These are phyloP conservation scores for Clupea harengus DNA, from an alignment of 2,113 vertebrate species.

Conservation along the genomic window DNA sequence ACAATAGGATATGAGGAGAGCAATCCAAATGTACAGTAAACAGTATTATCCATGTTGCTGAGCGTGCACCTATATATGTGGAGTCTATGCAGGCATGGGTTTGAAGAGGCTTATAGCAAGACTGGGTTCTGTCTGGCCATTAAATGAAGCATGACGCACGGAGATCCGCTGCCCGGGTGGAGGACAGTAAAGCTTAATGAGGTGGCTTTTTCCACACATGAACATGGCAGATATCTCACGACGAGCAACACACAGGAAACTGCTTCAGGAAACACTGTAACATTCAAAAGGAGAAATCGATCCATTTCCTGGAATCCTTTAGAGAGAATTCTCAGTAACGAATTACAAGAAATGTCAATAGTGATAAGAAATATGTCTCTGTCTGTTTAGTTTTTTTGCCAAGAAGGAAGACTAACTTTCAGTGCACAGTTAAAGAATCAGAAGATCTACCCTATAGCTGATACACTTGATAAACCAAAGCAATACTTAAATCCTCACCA, in stretches of 20 bases:
- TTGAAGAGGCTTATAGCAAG: neutral
- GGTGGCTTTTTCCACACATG: neutral
- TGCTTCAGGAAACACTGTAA: neutral
- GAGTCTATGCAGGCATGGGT: neutral
- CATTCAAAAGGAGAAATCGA: neutral
- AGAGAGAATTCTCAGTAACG: neutral
- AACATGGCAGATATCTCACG: neutral
- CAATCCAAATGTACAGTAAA: neutral
- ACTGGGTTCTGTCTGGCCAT: neutral
- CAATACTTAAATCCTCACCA: neutral
- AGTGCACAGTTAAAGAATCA: neutral
- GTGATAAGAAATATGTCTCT: neutral
- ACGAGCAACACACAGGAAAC: neutral
- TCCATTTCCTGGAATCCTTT: neutral
- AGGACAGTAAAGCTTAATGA: conserved; percentile 5
- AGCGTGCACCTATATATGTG: neutral
- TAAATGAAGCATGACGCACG: conserved; percentile 5
- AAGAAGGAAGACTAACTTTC: neutral
- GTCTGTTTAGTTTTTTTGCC: neutral
- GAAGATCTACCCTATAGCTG: neutral
- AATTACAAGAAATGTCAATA: neutral
- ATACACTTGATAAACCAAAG: too few relatives aligned
- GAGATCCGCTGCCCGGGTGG: neutral
- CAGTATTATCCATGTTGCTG: neutral
- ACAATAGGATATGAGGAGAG: neutral